phyloP scores from a whole-genome alignment of 2,888 invertebrate genomes.

The Drosophila subquinaria region DNA sequence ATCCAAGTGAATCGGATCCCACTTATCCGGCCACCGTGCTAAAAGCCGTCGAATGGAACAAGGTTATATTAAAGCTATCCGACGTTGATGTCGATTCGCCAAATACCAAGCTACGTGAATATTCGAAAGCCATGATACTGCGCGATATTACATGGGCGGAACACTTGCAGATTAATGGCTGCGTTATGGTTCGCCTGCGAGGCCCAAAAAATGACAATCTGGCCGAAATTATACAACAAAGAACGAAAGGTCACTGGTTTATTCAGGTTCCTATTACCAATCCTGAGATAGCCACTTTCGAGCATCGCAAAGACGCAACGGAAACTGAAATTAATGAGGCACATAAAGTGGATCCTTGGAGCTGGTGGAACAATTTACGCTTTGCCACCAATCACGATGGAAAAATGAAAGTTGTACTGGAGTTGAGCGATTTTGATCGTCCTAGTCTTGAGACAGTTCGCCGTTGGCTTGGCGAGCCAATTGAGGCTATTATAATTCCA shows the following conservation, averaged over 20 bases:
- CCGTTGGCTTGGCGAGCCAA: constrained; percentile 98
- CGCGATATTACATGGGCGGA: constrained; percentile 91
- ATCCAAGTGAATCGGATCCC: constrained; percentile 88
- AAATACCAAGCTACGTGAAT: constrained; percentile 86
- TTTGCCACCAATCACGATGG: constrained; percentile 87
- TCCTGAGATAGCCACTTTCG: constrained; percentile 81
- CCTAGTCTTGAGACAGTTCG: constrained; percentile 90
- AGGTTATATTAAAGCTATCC: constrained; percentile 85
- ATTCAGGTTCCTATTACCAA: constrained; percentile 90
- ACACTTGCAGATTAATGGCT: constrained; percentile 90
- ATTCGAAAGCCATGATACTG: constrained; percentile 88
- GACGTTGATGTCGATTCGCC: constrained; percentile 92
- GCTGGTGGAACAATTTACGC: constrained; percentile 92
- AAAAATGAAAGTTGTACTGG: constrained; percentile 88
- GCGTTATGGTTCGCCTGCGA: constrained; percentile 87
- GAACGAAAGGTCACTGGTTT: constrained; percentile 82
- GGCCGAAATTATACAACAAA: constrained; percentile 87
- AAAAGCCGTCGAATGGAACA: constrained; percentile 91
- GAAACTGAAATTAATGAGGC: constrained; percentile 82
- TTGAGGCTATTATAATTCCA: constrained; percentile 93
- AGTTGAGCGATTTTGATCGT: constrained; percentile 91
- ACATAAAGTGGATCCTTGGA: constrained; percentile 90
- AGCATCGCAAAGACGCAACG: constrained; percentile 76
- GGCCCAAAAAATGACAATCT: constrained; percentile 88
- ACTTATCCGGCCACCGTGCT: constrained; percentile 93